Base-by-base conservation (phyloP, 2,113 vertebrate genomes). In the Synodontis membranacea region DNA sequence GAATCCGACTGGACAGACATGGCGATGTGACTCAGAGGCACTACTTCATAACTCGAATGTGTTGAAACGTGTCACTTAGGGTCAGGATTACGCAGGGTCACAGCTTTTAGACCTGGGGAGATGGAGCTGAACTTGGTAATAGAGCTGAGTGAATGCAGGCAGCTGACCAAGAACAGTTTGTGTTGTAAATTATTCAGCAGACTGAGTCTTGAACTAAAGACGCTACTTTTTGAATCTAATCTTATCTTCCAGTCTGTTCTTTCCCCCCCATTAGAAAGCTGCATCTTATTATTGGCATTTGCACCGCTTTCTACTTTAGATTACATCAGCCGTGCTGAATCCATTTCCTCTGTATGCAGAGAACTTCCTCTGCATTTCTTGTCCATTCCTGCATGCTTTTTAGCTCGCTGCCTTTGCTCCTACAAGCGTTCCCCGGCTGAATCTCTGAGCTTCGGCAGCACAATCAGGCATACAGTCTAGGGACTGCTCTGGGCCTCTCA, bases 381-480 rank as follows among this genome's bases (percentile, higher is more conserved):
- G 39, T 80, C 34, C 78, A 58, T 80, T 80, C 58, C 78, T 80
- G 19, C 37, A 10, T n/a, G 64, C 50, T 52, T 66, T 78, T 70
- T 68, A 5, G 37, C 23, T 82, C 42, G 23, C 76, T 81, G n/a
- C 60, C 42, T 82, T 37, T 68, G 25, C 52, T 83, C 2, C 44
- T 50, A 11, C 4, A 39, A 28, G 14, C 62, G 25, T 88, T 60
- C 88, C 52, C 46, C 74, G 85, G 83, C 84, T 91, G 60, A 75
- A 83, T 88, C 89, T 88, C 72, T 70, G 78, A 58, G 52, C 52
- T 56, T 9, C 42, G 12, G 80, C 87, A 88, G 80, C 80, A 89
- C 87, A 88, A 89, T 91, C 74, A 87, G 19, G 28, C 19, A 76
- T 85, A 88, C 86, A 88, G 76, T 88, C 80, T 62, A 42, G 39